Evolutionary conservation across 2,113 vertebrate species (phyloP).

Genomic region (Tragelaphus imberbis): DNA sequence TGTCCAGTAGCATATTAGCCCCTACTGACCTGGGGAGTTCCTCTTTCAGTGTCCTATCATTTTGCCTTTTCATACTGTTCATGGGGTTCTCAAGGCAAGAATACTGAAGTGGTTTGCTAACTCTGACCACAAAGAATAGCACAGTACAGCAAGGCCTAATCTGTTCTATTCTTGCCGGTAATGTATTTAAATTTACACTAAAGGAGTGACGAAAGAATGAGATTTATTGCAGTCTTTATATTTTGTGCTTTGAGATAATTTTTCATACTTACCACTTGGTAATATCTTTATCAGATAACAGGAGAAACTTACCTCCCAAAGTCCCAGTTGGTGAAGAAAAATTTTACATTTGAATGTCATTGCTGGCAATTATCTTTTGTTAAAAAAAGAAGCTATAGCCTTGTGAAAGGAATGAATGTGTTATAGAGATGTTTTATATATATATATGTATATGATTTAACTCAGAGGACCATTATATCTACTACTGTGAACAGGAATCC

Average conservation of each 20-base stretch:
- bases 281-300: background rate
- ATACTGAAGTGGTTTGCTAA: background rate
- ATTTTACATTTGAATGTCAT: background rate
- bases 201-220: background rate
- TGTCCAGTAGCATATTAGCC: no score
- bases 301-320: background rate
- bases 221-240: background rate
- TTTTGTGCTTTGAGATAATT: background rate
- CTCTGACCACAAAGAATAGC: background rate
- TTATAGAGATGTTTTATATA: no score
- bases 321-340: background rate
- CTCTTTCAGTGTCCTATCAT: no score
- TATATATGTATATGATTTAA: background rate
- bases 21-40: no score
- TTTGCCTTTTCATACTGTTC: no score
- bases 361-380: background rate
- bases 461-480: no score
- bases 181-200: background rate
- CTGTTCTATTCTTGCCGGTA: background rate
- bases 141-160: background rate
- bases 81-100: no score
- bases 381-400: background rate
- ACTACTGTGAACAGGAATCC: no score
- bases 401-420: no score
- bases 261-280: background rate